These are phyloP conservation scores for Pseudanteris insignis DNA, from an alignment of 2,888 invertebrate species.

Conservation along the genomic window DNA sequence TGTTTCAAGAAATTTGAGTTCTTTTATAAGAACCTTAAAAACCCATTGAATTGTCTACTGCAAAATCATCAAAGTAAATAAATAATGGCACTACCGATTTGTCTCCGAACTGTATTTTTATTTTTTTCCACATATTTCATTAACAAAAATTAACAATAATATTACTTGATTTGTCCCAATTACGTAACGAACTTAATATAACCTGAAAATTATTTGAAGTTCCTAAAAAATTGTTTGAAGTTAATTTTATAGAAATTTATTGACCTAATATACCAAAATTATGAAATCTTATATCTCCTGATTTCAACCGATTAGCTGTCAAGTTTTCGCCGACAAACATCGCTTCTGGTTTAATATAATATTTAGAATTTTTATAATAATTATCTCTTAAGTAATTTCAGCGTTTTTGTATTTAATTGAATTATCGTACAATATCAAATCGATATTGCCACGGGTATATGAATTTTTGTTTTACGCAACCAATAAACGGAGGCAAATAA, in stretches of 20 bases:
- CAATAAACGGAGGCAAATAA: no score
- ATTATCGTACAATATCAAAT: no score
- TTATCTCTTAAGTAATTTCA: background rate
- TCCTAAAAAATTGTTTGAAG: conserved; percentile 4
- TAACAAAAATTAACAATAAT: conserved; percentile 19
- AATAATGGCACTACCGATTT: conserved; percentile 15
- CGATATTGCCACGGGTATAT: no score
- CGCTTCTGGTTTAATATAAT: background rate
- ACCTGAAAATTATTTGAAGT: background rate
- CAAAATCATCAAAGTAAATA: conserved; percentile 25
- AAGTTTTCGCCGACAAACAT: background rate
- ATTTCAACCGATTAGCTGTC: background rate
- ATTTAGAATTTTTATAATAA: background rate
- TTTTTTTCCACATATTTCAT: conserved; percentile 15
- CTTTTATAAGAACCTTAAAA: conserved; percentile 13
- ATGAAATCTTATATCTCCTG: background rate
- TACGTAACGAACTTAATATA: background rate
- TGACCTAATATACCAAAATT: background rate
- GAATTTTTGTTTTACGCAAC: no score
- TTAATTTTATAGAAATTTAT: background rate
- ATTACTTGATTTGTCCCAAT: background rate
- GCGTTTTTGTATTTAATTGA: no score
- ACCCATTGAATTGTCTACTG: conserved; percentile 15
- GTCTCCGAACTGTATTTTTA: conserved; percentile 8
- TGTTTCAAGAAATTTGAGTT: conserved; percentile 18